These are phyloP conservation scores for Tychaedon coryphoeus DNA, from an alignment of 2,113 vertebrate species.

Conservation along the genomic window DNA sequence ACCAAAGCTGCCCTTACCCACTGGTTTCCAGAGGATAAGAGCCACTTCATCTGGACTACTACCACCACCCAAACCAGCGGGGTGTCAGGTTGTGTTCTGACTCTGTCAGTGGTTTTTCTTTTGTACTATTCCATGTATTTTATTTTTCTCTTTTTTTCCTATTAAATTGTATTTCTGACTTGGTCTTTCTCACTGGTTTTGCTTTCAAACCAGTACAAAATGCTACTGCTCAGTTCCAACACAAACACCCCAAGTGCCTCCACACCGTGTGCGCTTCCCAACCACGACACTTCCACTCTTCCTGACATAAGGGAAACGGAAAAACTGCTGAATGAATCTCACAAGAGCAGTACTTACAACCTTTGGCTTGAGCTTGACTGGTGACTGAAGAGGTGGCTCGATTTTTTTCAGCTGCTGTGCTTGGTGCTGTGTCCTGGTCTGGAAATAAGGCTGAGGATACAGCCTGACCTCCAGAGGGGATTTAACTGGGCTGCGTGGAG, in stretches of 20 bases:
- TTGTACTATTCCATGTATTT: too few species aligned
- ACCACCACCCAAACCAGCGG: too few species aligned
- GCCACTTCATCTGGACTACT: too few species aligned
- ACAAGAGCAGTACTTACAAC: constrained; percentile 76
- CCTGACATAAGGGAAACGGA: not conserved
- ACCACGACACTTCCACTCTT: not conserved
- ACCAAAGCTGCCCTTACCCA: too few species aligned
- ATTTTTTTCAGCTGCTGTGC: constrained; percentile 77
- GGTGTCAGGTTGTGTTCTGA: too few species aligned
- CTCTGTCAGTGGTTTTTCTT: too few species aligned
- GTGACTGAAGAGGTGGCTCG: constrained; percentile 68
- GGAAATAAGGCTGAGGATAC: constrained; percentile 79
- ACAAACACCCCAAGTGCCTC: not conserved
- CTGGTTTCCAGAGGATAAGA: too few species aligned
- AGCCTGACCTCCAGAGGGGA: constrained; percentile 78
- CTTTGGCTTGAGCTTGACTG: constrained; percentile 74
- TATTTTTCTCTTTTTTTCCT: too few species aligned
- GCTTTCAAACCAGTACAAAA: too few species aligned
- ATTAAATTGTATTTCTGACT: too few species aligned
- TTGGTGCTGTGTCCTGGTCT: constrained; percentile 72
- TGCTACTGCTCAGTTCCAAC: not conserved
- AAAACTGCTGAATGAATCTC: not conserved
- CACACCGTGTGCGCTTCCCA: accelerated
- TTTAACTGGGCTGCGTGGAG: constrained; percentile 79
- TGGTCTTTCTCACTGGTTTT: too few species aligned